Percentiles rank a stretch among this genome's conserved stretches.
These are phyloP conservation scores for Anastatus disparis DNA, from an alignment of 1,140 invertebrate species.

Conservation along the genomic window DNA sequence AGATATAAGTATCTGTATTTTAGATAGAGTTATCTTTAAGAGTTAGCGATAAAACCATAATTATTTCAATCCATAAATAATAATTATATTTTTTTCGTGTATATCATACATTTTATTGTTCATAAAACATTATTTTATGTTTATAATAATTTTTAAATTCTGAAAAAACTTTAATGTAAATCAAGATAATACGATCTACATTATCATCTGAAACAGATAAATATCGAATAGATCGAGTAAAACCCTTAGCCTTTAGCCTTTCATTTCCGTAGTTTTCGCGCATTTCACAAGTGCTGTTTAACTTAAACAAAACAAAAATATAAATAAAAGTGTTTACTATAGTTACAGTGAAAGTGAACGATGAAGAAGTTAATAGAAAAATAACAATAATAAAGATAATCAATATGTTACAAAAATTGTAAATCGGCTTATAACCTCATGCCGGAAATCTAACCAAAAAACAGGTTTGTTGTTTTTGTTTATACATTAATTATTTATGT, in stretches of 20 bases:
- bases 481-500: constrained; percentile 1
- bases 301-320: constrained; percentile 28
- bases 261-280: constrained; percentile 35
- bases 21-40: constrained; percentile 1
- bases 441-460: constrained; percentile 34
- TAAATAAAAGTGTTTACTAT: background rate
- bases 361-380: background rate
- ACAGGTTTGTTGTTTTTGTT: constrained; percentile 36
- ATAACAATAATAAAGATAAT: background rate
- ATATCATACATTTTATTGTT: background rate
- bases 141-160: background rate
- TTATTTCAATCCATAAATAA: background rate
- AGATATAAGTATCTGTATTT: too few relatives aligned
- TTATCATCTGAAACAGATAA: constrained; percentile 10
- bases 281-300: constrained; percentile 23
- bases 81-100: background rate
- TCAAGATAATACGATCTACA: background rate
- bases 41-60: background rate
- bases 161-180: background rate
- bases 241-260: background rate
- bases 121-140: background rate
- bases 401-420: background rate
- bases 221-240: constrained; percentile 23
- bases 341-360: constrained; percentile 12
- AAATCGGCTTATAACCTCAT: constrained; percentile 10